Evolutionary conservation across 2,888 invertebrate species (phyloP).

Genomic region (Stenolophus ochropezus): DNA sequence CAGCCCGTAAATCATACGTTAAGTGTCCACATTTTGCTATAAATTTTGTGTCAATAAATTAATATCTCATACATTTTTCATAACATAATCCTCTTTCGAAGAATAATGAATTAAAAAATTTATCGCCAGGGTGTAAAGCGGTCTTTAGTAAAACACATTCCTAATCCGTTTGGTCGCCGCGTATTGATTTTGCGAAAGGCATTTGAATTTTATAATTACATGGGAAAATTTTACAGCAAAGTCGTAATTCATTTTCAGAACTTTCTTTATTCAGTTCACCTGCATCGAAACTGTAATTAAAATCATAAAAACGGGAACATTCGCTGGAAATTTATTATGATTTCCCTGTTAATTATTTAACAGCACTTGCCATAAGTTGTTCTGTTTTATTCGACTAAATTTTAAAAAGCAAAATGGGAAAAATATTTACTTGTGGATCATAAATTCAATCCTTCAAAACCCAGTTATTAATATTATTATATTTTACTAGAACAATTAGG

Average conservation of each 20-base stretch:
- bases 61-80: neutral
- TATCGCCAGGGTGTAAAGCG: neutral
- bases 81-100: neutral
- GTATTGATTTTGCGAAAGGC: slow-evolving; percentile 27
- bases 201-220: slow-evolving; percentile 32
- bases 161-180: slow-evolving; percentile 22
- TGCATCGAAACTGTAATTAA: slow-evolving; percentile 25
- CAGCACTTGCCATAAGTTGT: neutral
- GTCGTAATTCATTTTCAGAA: slow-evolving; percentile 29
- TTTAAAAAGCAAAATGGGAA: too few relatives aligned
- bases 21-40: too few relatives aligned
- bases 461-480: too few relatives aligned
- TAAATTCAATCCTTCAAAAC: too few relatives aligned
- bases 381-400: too few relatives aligned
- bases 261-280: slow-evolving; percentile 14
- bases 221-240: slow-evolving; percentile 5
- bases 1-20: neutral
- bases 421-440: too few relatives aligned
- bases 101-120: slow-evolving; percentile 18
- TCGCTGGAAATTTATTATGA: slow-evolving; percentile 26
- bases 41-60: neutral
- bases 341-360: slow-evolving; percentile 30
- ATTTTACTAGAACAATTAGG: too few relatives aligned
- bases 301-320: slow-evolving; percentile 22
- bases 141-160: slow-evolving; percentile 17